Percentiles rank a stretch among this genome's conserved stretches.
phyloP scores from a whole-genome alignment of 2,888 invertebrate genomes.

The Pseudeuparius sepicola region DNA sequence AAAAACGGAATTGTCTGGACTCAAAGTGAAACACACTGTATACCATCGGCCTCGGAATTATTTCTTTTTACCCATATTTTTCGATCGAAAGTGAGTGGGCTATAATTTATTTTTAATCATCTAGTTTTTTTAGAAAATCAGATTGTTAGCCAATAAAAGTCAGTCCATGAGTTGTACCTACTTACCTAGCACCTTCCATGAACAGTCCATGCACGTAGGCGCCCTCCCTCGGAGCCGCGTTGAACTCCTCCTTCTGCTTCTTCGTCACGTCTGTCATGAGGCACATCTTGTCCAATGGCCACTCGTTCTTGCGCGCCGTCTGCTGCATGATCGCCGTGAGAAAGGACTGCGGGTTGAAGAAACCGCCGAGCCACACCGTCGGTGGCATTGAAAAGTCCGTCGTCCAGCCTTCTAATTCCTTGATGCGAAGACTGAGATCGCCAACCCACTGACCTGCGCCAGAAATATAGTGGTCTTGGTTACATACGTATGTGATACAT shows the following conservation, averaged over 20 bases:
- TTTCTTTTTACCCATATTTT: too few relatives aligned
- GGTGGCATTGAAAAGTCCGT: conserved; percentile 79
- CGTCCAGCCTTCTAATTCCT: conserved; percentile 80
- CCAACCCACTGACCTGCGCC: conserved; percentile 79
- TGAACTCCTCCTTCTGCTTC: conserved; percentile 74
- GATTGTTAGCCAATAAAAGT: too few relatives aligned
- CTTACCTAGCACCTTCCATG: conserved; percentile 75
- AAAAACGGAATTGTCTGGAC: too few relatives aligned
- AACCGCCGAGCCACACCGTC: conserved; percentile 87
- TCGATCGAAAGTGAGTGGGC: too few relatives aligned
- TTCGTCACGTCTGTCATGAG: conserved; percentile 92
- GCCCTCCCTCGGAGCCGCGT: conserved; percentile 80
- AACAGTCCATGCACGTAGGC: conserved; percentile 81
- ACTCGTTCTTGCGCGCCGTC: conserved; percentile 90
- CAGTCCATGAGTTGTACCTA: too few relatives aligned
- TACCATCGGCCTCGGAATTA: too few relatives aligned
- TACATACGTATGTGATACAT: too few relatives aligned
- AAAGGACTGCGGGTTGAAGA: conserved; percentile 95
- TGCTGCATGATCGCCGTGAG: conserved; percentile 96
- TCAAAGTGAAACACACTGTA: too few relatives aligned
- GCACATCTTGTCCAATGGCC: conserved; percentile 94
- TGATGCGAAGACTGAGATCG: conserved; percentile 69
- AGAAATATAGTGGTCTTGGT: too few relatives aligned
- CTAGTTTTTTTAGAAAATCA: too few relatives aligned
- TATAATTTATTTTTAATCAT: too few relatives aligned